Percentiles rank a stretch among this genome's conserved stretches.
phyloP scores from a whole-genome alignment of 2,888 invertebrate species.

The Nowickia ferox region DNA sequence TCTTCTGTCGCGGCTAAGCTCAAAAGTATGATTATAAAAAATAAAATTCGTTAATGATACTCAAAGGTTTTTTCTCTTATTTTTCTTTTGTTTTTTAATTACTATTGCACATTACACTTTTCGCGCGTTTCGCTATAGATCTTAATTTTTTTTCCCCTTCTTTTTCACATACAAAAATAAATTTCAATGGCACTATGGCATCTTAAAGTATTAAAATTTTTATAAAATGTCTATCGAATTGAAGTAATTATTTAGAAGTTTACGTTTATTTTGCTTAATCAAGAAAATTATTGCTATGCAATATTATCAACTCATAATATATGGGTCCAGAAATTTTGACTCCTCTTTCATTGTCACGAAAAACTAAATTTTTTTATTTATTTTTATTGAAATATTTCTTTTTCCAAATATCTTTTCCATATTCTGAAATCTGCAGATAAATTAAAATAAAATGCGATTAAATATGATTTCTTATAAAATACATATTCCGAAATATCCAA shows the following conservation, averaged over 20 bases:
- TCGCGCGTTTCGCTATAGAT: slow-evolving; percentile 42
- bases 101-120: slow-evolving; percentile 70
- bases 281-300: not conserved
- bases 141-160: slow-evolving; percentile 19
- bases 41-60: slow-evolving; percentile 69
- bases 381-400: too few species aligned
- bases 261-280: not conserved
- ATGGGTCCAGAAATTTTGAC: not conserved
- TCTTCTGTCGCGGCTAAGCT: slow-evolving; percentile 65
- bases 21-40: slow-evolving; percentile 62
- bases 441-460: too few species aligned
- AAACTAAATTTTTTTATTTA: too few species aligned
- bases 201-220: slow-evolving; percentile 40
- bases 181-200: slow-evolving; percentile 68
- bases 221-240: slow-evolving; percentile 17
- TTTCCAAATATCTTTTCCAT: too few species aligned
- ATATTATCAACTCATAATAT: too few species aligned
- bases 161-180: slow-evolving; percentile 51
- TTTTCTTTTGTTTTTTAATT: slow-evolving; percentile 24
- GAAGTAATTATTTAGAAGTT: not conserved
- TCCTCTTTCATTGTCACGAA: too few species aligned
- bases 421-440: too few species aligned
- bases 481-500: too few species aligned
- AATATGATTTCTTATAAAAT: too few species aligned
- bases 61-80: slow-evolving; percentile 51